Evolutionary conservation across 1,140 invertebrate genomes (phyloP).

Genomic region (Dufourea novaeangliae): DNA sequence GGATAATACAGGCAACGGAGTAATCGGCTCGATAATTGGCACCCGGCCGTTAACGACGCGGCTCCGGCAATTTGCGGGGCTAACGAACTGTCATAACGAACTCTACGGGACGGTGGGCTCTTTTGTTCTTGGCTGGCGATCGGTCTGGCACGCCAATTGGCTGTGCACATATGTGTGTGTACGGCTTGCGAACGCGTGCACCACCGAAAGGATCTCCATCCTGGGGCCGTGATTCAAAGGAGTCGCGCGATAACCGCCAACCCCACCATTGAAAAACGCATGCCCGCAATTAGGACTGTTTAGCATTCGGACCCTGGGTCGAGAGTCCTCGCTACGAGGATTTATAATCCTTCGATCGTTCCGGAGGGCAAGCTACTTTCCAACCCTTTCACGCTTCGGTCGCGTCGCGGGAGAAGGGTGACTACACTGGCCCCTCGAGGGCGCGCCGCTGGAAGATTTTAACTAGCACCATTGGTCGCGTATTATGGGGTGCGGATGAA

Average conservation of each 20-base stretch:
- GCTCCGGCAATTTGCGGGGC: constrained; percentile 61
- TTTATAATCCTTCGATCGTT: constrained; percentile 11
- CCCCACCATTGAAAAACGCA: background rate
- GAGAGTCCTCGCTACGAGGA: background rate
- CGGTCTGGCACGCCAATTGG: constrained; percentile 31
- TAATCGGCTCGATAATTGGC: constrained; percentile 67
- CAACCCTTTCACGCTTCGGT: background rate
- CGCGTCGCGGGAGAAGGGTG: background rate
- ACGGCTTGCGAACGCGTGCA: constrained; percentile 28
- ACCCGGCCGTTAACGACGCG: constrained; percentile 62
- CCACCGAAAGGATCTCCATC: constrained; percentile 18
- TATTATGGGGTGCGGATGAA: background rate
- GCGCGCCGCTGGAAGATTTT: background rate
- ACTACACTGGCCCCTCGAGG: background rate
- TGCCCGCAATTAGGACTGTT: constrained; percentile 33
- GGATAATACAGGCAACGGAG: constrained; percentile 61
- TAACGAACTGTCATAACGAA: constrained; percentile 69
- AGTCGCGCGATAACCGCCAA: constrained; percentile 21
- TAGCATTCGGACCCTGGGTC: background rate
- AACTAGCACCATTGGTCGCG: background rate
- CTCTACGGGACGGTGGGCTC: constrained; percentile 41
- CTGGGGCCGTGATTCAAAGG: constrained; percentile 49
- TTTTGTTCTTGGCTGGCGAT: constrained; percentile 65
- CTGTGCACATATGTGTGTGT: constrained; percentile 19
- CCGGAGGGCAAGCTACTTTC: background rate